phyloP scores from a whole-genome alignment of 2,888 invertebrate species.

The Cerceris rybyensis region DNA sequence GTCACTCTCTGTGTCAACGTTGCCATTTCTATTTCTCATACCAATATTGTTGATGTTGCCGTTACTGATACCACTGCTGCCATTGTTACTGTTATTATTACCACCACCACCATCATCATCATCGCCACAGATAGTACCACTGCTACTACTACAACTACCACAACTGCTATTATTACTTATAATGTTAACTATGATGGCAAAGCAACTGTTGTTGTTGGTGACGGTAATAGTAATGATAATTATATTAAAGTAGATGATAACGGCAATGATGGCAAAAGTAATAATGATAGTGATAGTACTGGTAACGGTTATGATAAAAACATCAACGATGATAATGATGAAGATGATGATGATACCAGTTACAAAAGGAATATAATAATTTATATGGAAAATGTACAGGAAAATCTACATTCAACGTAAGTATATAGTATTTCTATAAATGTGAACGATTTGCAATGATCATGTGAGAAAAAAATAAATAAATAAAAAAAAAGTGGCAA shows the following conservation, averaged over 20 bases:
- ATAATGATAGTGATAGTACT: constrained; percentile 12
- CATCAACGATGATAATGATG: constrained; percentile 37
- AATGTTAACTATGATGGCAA: too few relatives aligned
- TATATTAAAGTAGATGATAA: neutral
- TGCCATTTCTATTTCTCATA: too few relatives aligned
- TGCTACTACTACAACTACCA: too few relatives aligned
- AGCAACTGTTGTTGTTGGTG: neutral
- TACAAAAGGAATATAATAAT: constrained; percentile 72
- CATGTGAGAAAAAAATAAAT: constrained; percentile 68
- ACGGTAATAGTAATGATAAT: neutral
- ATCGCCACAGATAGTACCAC: too few relatives aligned
- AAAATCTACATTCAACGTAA: constrained; percentile 80
- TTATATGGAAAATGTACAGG: constrained; percentile 80
- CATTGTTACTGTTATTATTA: too few relatives aligned
- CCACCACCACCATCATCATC: too few relatives aligned
- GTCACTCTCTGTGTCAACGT: too few relatives aligned
- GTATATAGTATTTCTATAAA: constrained; percentile 73
- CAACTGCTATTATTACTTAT: too few relatives aligned
- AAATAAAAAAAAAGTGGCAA: constrained; percentile 63
- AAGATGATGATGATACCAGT: constrained; percentile 65
- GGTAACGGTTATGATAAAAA: neutral
- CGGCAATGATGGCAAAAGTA: constrained; percentile 25
- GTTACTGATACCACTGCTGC: too few relatives aligned
- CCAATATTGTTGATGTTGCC: too few relatives aligned
- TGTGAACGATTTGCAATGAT: constrained; percentile 69